phyloP scores from a whole-genome alignment of 2,113 vertebrate genomes.

The Dendrocopos noguchii region DNA sequence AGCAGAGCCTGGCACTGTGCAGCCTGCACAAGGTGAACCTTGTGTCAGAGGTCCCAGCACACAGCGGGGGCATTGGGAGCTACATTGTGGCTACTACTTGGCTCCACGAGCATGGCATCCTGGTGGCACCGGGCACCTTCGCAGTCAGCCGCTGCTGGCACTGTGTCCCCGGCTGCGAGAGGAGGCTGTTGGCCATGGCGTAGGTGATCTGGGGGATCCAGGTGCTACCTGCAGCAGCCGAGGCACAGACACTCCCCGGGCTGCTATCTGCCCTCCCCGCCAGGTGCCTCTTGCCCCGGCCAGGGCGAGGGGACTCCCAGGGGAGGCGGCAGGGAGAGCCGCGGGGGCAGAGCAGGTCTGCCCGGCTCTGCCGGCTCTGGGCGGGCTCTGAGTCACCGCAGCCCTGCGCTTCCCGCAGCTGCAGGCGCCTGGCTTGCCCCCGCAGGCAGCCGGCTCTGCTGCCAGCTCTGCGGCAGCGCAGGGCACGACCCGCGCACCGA shows the following conservation, averaged over 20 bases:
- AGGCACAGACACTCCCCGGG: not conserved
- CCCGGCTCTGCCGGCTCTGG: slow-evolving; percentile 50
- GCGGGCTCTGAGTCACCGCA: slow-evolving; percentile 5
- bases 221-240: not conserved
- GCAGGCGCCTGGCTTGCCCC: not conserved
- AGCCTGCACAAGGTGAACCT: rapidly evolving
- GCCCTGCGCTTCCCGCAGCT: not conserved
- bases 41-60: rapidly evolving
- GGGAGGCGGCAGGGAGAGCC: not conserved
- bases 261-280: not conserved
- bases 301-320: not conserved
- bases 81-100: not conserved
- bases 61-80: rapidly evolving
- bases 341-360: slow-evolving; percentile 31
- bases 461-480: not conserved
- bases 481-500: not conserved
- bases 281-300: not conserved
- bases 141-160: not conserved
- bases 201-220: not conserved
- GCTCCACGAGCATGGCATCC: rapidly evolving
- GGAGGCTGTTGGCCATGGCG: rapidly evolving
- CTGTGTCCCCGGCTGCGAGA: not conserved
- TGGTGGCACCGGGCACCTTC: not conserved
- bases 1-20: not conserved
- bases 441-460: not conserved